Evolutionary conservation across 1,140 invertebrate genomes (phyloP).

Genomic region (Aphidius ervi): DNA sequence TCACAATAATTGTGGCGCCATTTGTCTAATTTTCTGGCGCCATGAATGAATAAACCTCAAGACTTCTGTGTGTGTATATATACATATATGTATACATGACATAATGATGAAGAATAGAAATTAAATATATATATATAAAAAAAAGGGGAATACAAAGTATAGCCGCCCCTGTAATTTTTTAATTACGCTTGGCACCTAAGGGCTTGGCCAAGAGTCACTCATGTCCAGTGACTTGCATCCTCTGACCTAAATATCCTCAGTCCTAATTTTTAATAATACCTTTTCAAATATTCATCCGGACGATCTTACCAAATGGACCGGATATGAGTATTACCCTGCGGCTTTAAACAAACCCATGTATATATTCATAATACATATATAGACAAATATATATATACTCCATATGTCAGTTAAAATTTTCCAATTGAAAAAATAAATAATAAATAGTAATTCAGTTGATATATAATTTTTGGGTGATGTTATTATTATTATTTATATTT

Average conservation of each 20-base stretch:
- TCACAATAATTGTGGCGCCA: background rate
- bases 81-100: background rate
- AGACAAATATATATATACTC: background rate
- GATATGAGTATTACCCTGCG: background rate
- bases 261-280: slow-evolving; percentile 47
- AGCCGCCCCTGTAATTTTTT: slow-evolving; percentile 43
- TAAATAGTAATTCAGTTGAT: too few relatives aligned
- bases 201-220: slow-evolving; percentile 28
- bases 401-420: too few relatives aligned
- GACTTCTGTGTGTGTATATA: too few relatives aligned
- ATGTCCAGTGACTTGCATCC: slow-evolving; percentile 37
- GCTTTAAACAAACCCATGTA: background rate
- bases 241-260: slow-evolving; percentile 16
- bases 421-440: too few relatives aligned
- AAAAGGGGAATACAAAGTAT: slow-evolving; percentile 19
- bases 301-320: background rate
- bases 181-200: slow-evolving; percentile 38
- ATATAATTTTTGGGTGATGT: too few relatives aligned
- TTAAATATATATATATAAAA: slow-evolving; percentile 27
- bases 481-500: too few relatives aligned
- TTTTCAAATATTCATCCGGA: slow-evolving; percentile 9
- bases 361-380: slow-evolving; percentile 3
- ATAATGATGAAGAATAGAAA: slow-evolving; percentile 5
- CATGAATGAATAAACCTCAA: slow-evolving; percentile 28
- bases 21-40: slow-evolving; percentile 31